These are phyloP conservation scores for Hypsibius dujardini DNA, from an alignment of 1,140 invertebrate species.

Conservation along the genomic window DNA sequence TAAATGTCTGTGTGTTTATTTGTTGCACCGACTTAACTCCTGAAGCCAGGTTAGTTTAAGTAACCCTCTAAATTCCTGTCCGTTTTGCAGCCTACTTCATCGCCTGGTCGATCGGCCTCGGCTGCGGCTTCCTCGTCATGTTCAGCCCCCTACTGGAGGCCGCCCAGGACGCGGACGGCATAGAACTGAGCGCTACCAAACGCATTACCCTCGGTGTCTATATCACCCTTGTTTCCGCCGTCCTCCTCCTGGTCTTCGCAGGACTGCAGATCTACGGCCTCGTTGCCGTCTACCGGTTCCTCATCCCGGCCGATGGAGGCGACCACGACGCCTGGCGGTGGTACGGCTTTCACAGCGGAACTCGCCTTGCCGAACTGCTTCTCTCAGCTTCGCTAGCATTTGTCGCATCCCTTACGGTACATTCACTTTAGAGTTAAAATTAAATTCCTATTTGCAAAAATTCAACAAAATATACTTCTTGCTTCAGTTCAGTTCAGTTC, in stretches of 20 bases:
- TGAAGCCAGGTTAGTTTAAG: too few species aligned
- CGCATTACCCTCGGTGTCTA: neutral
- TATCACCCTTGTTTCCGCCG: neutral
- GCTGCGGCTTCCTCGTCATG: neutral
- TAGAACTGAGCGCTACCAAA: neutral
- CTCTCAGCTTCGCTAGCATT: neutral
- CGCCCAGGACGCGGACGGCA: neutral
- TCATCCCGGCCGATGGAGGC: neutral
- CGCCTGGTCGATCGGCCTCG: neutral
- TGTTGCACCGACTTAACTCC: too few species aligned
- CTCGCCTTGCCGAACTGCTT: neutral
- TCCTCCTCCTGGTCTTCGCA: neutral
- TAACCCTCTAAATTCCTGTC: too few species aligned
- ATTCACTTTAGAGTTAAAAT: too few species aligned
- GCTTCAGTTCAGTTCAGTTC: too few species aligned
- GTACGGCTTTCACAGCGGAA: constrained; percentile 7
- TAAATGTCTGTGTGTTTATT: too few species aligned
- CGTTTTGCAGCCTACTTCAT: neutral
- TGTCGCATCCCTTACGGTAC: neutral
- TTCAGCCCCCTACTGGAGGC: neutral
- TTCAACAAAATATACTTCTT: too few species aligned
- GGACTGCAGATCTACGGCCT: neutral
- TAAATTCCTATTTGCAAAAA: too few species aligned
- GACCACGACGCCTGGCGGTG: neutral
- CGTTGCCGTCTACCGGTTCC: neutral